Percentiles rank a stretch among this genome's conserved stretches.
phyloP scores from a whole-genome alignment of 1,140 invertebrate genomes.

The Mesaphorura yosii region DNA sequence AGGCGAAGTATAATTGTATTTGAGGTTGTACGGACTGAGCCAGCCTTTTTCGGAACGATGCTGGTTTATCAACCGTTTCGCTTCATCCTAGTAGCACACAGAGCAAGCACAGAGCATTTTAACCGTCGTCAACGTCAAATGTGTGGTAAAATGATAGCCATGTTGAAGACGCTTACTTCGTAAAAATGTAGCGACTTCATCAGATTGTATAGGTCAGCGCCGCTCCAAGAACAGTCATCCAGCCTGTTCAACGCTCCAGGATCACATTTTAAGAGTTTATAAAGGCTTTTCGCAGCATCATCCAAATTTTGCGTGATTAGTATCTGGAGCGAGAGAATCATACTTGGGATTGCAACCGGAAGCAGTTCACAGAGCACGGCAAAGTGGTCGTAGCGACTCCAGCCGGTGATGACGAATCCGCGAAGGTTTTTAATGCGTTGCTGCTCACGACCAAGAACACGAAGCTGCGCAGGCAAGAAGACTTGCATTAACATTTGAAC shows the following conservation, averaged over 20 bases:
- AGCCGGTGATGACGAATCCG: constrained; percentile 49
- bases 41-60: constrained; percentile 12
- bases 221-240: constrained; percentile 8
- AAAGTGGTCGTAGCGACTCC: constrained; percentile 65
- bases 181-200: constrained; percentile 1
- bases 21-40: constrained; percentile 9
- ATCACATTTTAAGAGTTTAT: constrained; percentile 7
- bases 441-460: constrained; percentile 8
- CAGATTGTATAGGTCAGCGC: constrained; percentile 2
- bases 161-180: constrained; percentile 1
- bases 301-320: constrained; percentile 4
- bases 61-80: not conserved
- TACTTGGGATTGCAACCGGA: constrained; percentile 51
- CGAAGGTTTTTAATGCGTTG: constrained; percentile 35
- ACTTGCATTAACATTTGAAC: too few relatives aligned
- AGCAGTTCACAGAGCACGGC: constrained; percentile 52
- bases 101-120: too few relatives aligned
- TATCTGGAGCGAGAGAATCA: constrained; percentile 36
- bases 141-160: not conserved
- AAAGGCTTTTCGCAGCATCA: not conserved
- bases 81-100: not conserved
- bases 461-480: constrained; percentile 12
- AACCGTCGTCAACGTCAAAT: not conserved
- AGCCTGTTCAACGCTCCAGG: not conserved
- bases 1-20: constrained; percentile 17